Percentiles rank a stretch among this genome's conserved stretches.
Evolutionary conservation across 2,888 invertebrate genomes (phyloP).

Genomic region (Luffia ferchaultella): DNA sequence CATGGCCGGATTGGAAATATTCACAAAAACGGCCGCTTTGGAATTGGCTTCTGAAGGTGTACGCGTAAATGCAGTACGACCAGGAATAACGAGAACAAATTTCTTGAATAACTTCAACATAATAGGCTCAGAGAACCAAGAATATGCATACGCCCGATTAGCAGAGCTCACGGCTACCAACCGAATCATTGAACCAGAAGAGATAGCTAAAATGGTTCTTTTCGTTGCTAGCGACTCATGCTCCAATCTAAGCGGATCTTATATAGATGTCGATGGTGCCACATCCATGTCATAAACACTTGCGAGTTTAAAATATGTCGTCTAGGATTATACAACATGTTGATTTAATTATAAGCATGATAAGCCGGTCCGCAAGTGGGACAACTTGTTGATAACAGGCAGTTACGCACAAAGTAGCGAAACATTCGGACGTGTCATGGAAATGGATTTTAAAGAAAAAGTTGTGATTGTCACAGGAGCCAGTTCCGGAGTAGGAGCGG

Average conservation of each 20-base stretch:
- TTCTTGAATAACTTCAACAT: constrained; percentile 33
- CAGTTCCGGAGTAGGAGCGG: constrained; percentile 35
- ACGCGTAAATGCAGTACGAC: constrained; percentile 39
- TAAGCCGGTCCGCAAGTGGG: not conserved
- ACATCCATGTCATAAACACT: constrained; percentile 19
- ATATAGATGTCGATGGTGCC: constrained; percentile 29
- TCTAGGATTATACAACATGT: too few species aligned
- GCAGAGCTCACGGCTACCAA: constrained; percentile 24
- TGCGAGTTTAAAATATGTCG: too few species aligned
- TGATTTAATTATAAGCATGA: not conserved
- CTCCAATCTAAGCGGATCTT: constrained; percentile 32
- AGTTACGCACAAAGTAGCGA: not conserved
- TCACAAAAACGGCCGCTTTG: constrained; percentile 32
- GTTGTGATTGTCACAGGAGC: constrained; percentile 35
- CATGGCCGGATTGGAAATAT: constrained; percentile 30
- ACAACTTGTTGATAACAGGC: not conserved
- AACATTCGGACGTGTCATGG: not conserved
- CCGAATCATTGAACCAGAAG: constrained; percentile 34
- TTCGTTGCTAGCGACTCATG: constrained; percentile 32
- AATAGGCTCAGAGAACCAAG: constrained; percentile 25
- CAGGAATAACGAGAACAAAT: constrained; percentile 37
- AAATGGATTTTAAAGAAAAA: constrained; percentile 27
- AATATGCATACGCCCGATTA: constrained; percentile 25
- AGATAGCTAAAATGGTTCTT: constrained; percentile 35
- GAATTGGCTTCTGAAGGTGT: constrained; percentile 36